Evolutionary conservation across 2,888 invertebrate species (phyloP).

Genomic region (Chrysopilus asiliformis): DNA sequence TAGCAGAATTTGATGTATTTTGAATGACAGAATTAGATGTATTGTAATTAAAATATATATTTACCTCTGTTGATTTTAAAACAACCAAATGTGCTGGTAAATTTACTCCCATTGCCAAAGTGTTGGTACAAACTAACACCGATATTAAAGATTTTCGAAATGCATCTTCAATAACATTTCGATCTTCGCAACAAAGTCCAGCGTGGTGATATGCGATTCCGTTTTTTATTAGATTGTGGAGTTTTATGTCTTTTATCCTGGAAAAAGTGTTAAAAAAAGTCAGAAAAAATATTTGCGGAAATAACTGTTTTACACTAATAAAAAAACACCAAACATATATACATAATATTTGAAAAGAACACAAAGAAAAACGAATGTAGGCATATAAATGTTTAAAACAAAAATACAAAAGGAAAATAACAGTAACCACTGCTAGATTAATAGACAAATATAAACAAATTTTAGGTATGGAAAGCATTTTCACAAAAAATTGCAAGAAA

Average conservation of each 20-base stretch:
- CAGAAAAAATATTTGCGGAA: too few species aligned
- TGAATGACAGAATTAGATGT: background rate
- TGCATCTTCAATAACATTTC: conserved; percentile 48
- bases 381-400: too few species aligned
- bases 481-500: too few species aligned
- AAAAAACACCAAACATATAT: too few species aligned
- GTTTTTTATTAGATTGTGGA: conserved; percentile 39
- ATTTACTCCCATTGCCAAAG: conserved; percentile 70
- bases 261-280: conserved; percentile 1
- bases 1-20: background rate
- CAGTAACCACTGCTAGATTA: too few species aligned
- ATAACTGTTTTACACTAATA: too few species aligned
- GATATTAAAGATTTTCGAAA: conserved; percentile 53
- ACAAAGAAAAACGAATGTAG: too few species aligned
- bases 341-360: too few species aligned
- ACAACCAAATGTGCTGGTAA: conserved; percentile 72
- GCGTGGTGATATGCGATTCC: conserved; percentile 73
- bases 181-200: conserved; percentile 52
- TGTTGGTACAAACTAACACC: conserved; percentile 56
- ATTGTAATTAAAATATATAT: too few species aligned
- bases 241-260: conserved; percentile 25
- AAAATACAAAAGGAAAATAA: too few species aligned
- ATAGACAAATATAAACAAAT: too few species aligned
- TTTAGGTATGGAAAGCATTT: too few species aligned
- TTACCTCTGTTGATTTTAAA: conserved; percentile 52